Evolutionary conservation across 2,888 invertebrate genomes (phyloP), one percentile per base, ranked within the genome.

Genomic region (Halocaridina rubra): DNA sequence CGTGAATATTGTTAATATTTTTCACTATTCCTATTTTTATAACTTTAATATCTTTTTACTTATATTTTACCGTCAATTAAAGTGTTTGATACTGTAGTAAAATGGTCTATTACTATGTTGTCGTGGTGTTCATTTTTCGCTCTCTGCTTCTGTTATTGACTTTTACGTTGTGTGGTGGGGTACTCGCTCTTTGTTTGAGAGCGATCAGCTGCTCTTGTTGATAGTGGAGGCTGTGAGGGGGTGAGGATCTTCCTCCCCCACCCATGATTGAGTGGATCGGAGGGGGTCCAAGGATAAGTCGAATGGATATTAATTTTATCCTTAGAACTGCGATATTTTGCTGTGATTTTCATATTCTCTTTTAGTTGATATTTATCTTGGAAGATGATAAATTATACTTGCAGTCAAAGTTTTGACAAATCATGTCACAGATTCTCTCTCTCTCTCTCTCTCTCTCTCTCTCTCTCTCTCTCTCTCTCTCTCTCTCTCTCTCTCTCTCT

Each of bases 381-480:
- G n/a, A n/a, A n/a, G n/a, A n/a, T n/a, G n/a, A n/a, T n/a, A n/a
- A n/a, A n/a, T n/a, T n/a, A n/a, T n/a, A n/a, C n/a, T n/a, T n/a
- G n/a, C n/a, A n/a, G n/a, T n/a, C n/a, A n/a, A n/a, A n/a, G n/a
- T n/a, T n/a, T n/a, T n/a, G n/a, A n/a, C 53, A 53, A 53, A 53
- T 53, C n/a, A 53, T 19, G 53, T 22, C 24, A 7, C 67, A 22
- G 22, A 22, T 27, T 67, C 67, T 67, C 67, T 67, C 67, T 67
- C 67, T 67, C 67, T 67, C 67, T 67, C 67, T 67, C 67, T 67
- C 67, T 67, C 67, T 67, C 67, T 67, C 67, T 67, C 67, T 67
- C 67, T 67, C 67, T 67, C 67, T 67, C 67, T 67, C 67, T 67
- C 67, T 67, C 67, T 53, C 53, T 5, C 71, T 30, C 27, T 29